Percentiles rank a stretch among this genome's conserved stretches.
Conservation (phyloP, 2,113 vertebrate genomes). For the Polypterus bichir region DNA sequence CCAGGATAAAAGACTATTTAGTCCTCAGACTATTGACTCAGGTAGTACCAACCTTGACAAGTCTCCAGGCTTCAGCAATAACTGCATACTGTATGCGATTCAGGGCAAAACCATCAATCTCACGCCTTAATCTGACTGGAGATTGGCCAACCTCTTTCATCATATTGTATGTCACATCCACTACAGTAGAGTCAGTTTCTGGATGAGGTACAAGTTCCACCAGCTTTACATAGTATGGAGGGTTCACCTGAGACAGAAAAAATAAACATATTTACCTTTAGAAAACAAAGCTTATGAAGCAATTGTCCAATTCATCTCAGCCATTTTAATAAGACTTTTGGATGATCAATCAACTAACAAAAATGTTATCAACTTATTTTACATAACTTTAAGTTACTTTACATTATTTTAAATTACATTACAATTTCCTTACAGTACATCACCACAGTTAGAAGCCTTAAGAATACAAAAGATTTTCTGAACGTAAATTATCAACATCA, state of each 20-base stretch:
- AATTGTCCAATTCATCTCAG: too few relatives aligned
- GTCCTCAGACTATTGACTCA: not conserved
- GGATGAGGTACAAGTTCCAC: conserved; percentile 94
- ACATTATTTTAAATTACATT: too few relatives aligned
- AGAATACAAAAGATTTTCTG: too few relatives aligned
- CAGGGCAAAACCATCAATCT: conserved; percentile 79
- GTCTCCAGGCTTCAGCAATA: conserved; percentile 86
- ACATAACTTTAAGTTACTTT: too few relatives aligned
- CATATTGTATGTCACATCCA: conserved; percentile 60
- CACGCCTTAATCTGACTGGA: conserved; percentile 68
- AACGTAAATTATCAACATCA: too few relatives aligned
- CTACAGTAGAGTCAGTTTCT: conserved; percentile 53
- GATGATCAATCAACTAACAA: too few relatives aligned
- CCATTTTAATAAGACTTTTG: too few relatives aligned
- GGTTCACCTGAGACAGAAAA: conserved; percentile 67
- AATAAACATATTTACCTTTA: not conserved
- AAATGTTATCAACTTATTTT: too few relatives aligned
- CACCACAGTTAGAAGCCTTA: too few relatives aligned
- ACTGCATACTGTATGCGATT: conserved; percentile 88
- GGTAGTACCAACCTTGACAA: conserved; percentile 62
- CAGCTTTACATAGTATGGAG: conserved; percentile 78
- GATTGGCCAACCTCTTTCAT: conserved; percentile 81
- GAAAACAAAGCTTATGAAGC: too few relatives aligned
- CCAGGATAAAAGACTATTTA: too few relatives aligned
- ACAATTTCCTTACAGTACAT: too few relatives aligned